A percentile compares a stretch with the other conserved stretches of the same genome.
These are phyloP conservation scores for Podarcis muralis DNA, from an alignment of 2,113 vertebrate species.

Conservation along the genomic window DNA sequence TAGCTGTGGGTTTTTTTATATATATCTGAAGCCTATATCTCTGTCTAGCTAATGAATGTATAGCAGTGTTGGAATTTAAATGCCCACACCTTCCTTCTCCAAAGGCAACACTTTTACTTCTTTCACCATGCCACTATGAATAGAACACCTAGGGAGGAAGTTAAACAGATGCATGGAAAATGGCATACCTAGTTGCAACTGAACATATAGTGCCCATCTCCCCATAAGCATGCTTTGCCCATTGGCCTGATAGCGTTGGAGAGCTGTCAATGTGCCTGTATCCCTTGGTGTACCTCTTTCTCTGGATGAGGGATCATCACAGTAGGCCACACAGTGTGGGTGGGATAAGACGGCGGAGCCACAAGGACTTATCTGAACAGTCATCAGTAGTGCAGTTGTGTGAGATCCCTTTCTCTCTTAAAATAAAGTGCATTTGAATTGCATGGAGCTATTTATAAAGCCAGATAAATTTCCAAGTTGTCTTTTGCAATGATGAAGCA, in stretches of 20 bases:
- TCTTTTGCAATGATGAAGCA: conserved; percentile 37
- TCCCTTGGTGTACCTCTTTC: neutral
- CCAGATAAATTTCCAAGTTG: conserved; percentile 55
- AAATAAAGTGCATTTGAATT: conserved; percentile 27
- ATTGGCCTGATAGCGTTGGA: neutral
- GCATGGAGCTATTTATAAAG: conserved; percentile 53
- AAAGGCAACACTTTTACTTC: neutral
- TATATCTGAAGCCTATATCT: too few species aligned
- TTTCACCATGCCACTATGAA: neutral
- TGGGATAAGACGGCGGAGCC: conserved; percentile 22
- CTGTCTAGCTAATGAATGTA: neutral
- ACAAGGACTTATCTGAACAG: neutral
- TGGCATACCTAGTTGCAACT: neutral
- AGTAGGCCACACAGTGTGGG: conserved; percentile 25
- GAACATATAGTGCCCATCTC: neutral
- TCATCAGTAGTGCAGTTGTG: conserved; percentile 10
- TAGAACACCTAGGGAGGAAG: neutral
- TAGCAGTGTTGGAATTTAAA: neutral
- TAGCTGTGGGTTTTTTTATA: too few species aligned
- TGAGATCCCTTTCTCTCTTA: neutral
- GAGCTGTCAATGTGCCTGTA: conserved; percentile 12
- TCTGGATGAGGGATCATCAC: conserved; percentile 6
- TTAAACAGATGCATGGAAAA: neutral
- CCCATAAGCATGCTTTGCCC: neutral
- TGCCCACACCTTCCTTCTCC: neutral